These are phyloP conservation scores for Chymomyza costata DNA, from an alignment of 1,140 invertebrate species.

Conservation along the genomic window DNA sequence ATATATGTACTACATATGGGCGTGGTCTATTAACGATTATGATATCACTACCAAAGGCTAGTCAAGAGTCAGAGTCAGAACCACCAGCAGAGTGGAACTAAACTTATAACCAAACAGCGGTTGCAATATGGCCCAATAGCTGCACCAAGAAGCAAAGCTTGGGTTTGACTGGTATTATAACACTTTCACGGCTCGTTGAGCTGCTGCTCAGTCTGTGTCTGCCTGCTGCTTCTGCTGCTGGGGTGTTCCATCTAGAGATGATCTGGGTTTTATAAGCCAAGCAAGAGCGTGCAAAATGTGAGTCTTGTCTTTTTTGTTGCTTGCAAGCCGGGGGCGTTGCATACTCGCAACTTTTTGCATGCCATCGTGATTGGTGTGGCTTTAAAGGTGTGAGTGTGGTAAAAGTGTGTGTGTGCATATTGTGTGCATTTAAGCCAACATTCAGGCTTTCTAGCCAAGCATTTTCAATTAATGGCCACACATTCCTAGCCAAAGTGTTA, in stretches of 20 bases:
- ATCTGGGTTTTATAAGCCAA: conserved; percentile 29
- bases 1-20: conserved; percentile 45
- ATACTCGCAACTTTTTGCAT: conserved; percentile 55
- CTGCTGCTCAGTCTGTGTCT: no score
- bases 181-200: conserved; percentile 70
- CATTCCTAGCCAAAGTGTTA: conserved; percentile 45
- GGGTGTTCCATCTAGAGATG: conserved; percentile 17
- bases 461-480: conserved; percentile 73
- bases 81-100: conserved; percentile 26
- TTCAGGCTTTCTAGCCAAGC: conserved; percentile 44
- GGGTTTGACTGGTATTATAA: conserved; percentile 54
- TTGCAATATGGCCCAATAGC: no score
- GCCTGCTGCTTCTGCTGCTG: conserved; percentile 22
- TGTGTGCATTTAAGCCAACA: conserved; percentile 44
- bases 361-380: conserved; percentile 61
- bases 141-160: background rate
- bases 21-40: conserved; percentile 67
- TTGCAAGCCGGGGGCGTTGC: conserved; percentile 41
- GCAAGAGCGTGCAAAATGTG: conserved; percentile 21
- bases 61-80: conserved; percentile 26
- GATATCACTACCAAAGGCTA: conserved; percentile 44
- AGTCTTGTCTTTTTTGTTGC: conserved; percentile 2
- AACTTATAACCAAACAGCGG: conserved; percentile 49
- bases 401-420: conserved; percentile 17
- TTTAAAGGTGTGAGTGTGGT: conserved; percentile 8